Base-by-base conservation (phyloP, 2,888 invertebrate species). In the Drosophila pseudotalamancana region DNA sequence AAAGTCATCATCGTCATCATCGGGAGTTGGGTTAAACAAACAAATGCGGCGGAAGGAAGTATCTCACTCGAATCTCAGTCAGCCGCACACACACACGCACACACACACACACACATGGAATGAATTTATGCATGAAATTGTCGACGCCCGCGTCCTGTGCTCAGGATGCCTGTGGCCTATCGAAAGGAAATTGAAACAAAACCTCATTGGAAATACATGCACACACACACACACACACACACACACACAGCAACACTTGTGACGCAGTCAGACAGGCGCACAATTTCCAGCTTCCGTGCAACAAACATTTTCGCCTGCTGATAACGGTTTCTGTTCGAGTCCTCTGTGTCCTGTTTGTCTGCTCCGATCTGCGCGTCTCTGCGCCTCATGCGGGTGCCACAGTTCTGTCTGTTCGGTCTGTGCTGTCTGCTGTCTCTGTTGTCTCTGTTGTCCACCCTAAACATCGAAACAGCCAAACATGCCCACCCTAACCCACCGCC, bases 181-280 rank as follows among this genome's bases (percentile, higher is more conserved):
- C 88, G 75, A 87, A 88, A 88, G 87, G 89, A 88, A 88, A 87
- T 88, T 86, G 88, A 88, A 88, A 88, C 89, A 87, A 87, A 87
- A 83, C 88, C 87, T 86, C 84, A 86, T 87, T 88, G 81, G 77
- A 72, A 87, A 87, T 61, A 84, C 61, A 67, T 49, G 62, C 51
- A 56, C 18, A 55, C 49, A 18, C 6, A 25, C 21, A 40, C 29
- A 29, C 8, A 31, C 11, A 25, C 34, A 34, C 25, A 29, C 48
- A 59, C 46, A 50, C 29, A 37, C 48, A 48, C 37, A 48, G 19
- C 14, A 31, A 14, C 42, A 16, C 37, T 51, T 29, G 23, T 60
- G 61, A 54, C 64, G 64, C 81, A 84, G 70, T 72, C 77, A 83
- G 84, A 87, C 80, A 73, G 61, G 50, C 80, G 73, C 51, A 81